These are phyloP conservation scores for Bombus pascuorum DNA, from an alignment of 1,140 invertebrate species.

Conservation along the genomic window DNA sequence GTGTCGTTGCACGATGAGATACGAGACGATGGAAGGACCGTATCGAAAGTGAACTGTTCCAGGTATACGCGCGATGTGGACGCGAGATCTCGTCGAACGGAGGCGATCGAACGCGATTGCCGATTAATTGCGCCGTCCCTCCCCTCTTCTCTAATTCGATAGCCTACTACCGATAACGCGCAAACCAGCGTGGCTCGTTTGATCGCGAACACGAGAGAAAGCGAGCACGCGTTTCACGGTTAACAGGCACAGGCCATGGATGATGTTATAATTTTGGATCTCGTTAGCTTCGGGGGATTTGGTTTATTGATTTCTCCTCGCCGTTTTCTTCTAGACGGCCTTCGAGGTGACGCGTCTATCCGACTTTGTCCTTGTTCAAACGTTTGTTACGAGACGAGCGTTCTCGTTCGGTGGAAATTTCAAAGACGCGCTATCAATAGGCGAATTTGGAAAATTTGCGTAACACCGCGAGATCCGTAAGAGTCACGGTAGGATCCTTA, in stretches of 20 bases:
- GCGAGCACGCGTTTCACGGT: constrained; percentile 10
- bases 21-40: neutral
- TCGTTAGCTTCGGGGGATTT: neutral
- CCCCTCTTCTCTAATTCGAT: constrained; percentile 35
- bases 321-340: constrained; percentile 11
- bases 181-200: constrained; percentile 20
- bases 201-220: neutral
- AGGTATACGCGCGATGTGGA: neutral
- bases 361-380: neutral
- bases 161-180: constrained; percentile 15
- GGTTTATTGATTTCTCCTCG: constrained; percentile 35
- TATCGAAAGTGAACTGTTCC: constrained; percentile 12
- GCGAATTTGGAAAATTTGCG: neutral
- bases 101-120: constrained; percentile 31
- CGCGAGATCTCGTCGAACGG: neutral
- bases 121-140: constrained; percentile 37
- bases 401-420: neutral
- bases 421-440: neutral
- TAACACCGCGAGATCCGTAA: neutral
- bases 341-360: neutral
- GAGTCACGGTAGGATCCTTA: neutral
- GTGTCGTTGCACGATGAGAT: neutral
- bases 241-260: neutral
- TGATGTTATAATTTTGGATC: neutral
- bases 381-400: too few species aligned